These are phyloP conservation scores for Theretra japonica DNA, from an alignment of 2,888 invertebrate species.

Conservation along the genomic window DNA sequence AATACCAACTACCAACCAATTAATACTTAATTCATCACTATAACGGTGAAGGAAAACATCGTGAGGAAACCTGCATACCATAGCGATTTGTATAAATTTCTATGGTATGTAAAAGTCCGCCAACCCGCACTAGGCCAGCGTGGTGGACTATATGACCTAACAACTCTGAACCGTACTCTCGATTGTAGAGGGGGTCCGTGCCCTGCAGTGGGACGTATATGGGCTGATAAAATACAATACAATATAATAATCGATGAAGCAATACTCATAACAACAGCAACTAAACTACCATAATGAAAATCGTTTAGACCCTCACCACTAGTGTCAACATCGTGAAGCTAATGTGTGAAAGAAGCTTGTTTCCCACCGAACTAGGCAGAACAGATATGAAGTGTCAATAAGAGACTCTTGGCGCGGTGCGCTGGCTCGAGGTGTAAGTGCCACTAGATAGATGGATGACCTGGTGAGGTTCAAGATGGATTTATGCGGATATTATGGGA, in stretches of 20 bases:
- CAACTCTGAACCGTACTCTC: too few relatives aligned
- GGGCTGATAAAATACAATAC: too few relatives aligned
- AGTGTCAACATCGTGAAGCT: background rate
- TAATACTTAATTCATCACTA: too few relatives aligned
- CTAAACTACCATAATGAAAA: background rate
- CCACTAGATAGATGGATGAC: constrained; percentile 1
- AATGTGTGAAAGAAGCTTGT: constrained; percentile 4
- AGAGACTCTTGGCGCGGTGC: constrained; percentile 5
- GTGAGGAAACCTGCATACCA: too few relatives aligned
- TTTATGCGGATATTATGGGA: background rate
- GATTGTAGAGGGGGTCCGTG: too few relatives aligned
- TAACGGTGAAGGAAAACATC: too few relatives aligned
- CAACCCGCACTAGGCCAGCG: too few relatives aligned
- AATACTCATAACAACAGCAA: background rate
- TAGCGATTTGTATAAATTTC: too few relatives aligned
- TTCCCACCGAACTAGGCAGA: background rate
- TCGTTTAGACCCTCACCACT: background rate
- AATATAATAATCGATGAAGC: background rate
- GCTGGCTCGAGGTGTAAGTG: background rate
- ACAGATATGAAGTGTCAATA: constrained; percentile 9
- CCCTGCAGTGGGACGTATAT: too few relatives aligned
- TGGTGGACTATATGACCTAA: too few relatives aligned
- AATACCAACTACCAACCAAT: too few relatives aligned
- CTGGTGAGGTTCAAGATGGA: background rate
- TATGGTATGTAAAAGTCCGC: too few relatives aligned